Evolutionary conservation across 1,140 invertebrate genomes (phyloP), one percentile per base, ranked within the genome.

Genomic region (Stenopsyche tienmushanensis): DNA sequence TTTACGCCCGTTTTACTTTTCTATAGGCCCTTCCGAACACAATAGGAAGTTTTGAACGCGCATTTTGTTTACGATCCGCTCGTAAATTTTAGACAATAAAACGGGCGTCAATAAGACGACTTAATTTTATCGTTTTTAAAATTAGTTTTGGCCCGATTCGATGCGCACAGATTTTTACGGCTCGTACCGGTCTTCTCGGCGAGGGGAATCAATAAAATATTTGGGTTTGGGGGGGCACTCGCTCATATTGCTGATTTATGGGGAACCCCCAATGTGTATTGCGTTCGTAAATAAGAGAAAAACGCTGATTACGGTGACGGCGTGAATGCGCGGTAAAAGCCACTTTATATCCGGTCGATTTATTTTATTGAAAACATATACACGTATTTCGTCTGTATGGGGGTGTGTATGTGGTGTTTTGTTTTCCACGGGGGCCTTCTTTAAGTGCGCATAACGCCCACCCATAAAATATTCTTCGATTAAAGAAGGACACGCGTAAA

Each of bases 31-130:
- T 25, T 34, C 53, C 53, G 44, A 41, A 3, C 53, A 53, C 47
- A 39, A 53, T 54, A 20, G 59, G 50, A 64, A 64, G 26, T 64
- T 64, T 64, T 50, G 41, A 44, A 62, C 49, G 53, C 26, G 52
- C 39, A n/a, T 39, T 53, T 52, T 57, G 50, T 55, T 64, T 54
- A 62, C 59, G 47, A 64, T 44, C 45, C 20, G 21, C 26, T 67
- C 66, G 65, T 67, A 67, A 67, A 67, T 64, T 67, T 67, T 55
- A 47, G 60, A 54, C 65, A 67, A 67, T 67, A 67, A 67, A 64
- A 47, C 54, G 66, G 42, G 54, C 59, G 44, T 52, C 60, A 60
- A 64, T 64, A 44, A 42, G 47, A 64, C 47, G 62, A 64, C 62
- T 62, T 67, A 64, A 58, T 64, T 67, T 67, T 67, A 67, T 67